Base-by-base conservation (phyloP, 2,888 invertebrate species). In the Neuroscelio doddi region DNA sequence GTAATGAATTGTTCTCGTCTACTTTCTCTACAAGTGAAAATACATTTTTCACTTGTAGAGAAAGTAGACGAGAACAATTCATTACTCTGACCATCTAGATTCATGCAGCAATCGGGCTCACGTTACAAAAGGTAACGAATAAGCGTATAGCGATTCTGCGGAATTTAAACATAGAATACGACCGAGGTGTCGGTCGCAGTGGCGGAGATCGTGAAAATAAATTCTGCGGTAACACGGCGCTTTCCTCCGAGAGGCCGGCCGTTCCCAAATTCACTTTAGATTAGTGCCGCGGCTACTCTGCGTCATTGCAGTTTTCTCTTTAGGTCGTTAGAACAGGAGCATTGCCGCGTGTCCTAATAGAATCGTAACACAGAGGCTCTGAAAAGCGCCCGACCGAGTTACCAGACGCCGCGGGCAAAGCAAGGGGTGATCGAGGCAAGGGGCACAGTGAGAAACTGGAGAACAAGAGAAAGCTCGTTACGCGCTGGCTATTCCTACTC, bases 241-340 rank as follows among this genome's bases (percentile, higher is more conserved):
- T 69, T 69, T 68, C 39, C 69, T 57, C 42, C 32, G 56, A 56
- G 45, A 47, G 17, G 39, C 47, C 56, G 47, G 65, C 47, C 64
- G 52, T 57, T 61, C 65, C 71, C 64, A 78, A 77, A 80, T 80
- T 79, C 80, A 77, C 78, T 76, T 79, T 76, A 69, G 75, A 75
- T 77, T 77, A 74, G 77, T 75, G 69, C 65, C 38, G 52, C 55
- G 64, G 63, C 62, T 58, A 67, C 69, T 65, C 68, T 66, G 61
- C 69, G 68, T 62, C 66, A 72, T 68, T 71, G 69, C 71, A 73
- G 69, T 79, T 78, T 78, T 71, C 73, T 74, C 71, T 72, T 71
- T 71, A 67, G 71, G 71, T 74, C 77, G 76, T 79, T 80, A 77
- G 70, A 72, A 68, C 70, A 68, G 68, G 70, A 70, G 68, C 72